Evolutionary conservation across 2,797 vertebrate species (phyloP).

Genomic region (Tenualosa ilisha): DNA sequence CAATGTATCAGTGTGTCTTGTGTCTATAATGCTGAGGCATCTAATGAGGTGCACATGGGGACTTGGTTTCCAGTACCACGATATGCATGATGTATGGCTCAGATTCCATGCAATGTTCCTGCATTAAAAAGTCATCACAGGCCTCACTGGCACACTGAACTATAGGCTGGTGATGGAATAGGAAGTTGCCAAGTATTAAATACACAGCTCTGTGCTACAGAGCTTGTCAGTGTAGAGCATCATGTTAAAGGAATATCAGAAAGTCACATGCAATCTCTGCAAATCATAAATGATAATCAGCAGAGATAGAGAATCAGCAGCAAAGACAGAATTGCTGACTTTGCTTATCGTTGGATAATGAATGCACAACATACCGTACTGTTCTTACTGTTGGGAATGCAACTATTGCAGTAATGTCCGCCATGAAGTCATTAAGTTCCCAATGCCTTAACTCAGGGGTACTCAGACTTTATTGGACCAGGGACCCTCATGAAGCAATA

Average conservation of each 20-base stretch:
- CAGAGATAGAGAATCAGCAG: no score
- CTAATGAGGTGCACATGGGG: not conserved
- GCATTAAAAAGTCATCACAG: not conserved
- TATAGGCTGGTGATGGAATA: not conserved
- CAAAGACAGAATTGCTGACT: no score
- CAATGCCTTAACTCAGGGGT: no score
- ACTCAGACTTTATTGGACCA: no score
- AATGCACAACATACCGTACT: no score
- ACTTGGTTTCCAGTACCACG: not conserved
- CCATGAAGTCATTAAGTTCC: no score
- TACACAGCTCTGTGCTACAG: not conserved
- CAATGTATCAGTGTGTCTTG: no score
- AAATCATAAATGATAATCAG: not conserved
- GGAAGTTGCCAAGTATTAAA: not conserved
- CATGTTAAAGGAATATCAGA: not conserved
- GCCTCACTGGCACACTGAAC: not conserved
- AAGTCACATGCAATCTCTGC: not conserved
- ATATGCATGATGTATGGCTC: not conserved
- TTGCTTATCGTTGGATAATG: no score
- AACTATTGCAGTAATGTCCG: no score
- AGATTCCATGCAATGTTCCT: not conserved
- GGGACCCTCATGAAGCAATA: no score
- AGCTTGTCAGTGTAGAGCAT: not conserved
- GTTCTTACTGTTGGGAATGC: no score
- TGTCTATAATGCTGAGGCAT: no score